These are phyloP conservation scores for Zaprionus taronus DNA, from an alignment of 1,140 invertebrate species.

Conservation along the genomic window DNA sequence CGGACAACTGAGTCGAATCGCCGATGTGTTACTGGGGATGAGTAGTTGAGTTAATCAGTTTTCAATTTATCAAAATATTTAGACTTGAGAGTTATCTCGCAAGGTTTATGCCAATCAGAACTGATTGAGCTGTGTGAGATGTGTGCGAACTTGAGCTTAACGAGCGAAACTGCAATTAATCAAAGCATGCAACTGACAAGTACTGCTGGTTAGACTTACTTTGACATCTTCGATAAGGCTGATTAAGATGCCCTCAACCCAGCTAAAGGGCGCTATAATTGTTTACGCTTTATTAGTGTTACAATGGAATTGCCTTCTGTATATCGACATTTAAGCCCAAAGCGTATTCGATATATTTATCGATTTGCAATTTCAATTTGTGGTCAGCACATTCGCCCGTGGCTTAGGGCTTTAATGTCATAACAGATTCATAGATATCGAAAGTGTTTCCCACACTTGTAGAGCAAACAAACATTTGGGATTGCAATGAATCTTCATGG, in stretches of 20 bases:
- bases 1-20: constrained; percentile 44
- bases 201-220: constrained; percentile 65
- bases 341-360: background rate
- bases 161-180: constrained; percentile 46
- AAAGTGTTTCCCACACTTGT: background rate
- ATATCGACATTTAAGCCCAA: constrained; percentile 28
- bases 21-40: constrained; percentile 17
- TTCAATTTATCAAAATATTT: constrained; percentile 76
- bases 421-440: background rate
- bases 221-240: constrained; percentile 72
- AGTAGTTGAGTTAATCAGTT: constrained; percentile 33
- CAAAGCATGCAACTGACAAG: constrained; percentile 47
- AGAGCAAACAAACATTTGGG: background rate
- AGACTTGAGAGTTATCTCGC: constrained; percentile 49
- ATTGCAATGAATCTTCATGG: background rate
- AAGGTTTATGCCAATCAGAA: constrained; percentile 77
- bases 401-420: constrained; percentile 36
- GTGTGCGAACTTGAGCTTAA: constrained; percentile 69
- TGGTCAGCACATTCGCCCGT: background rate
- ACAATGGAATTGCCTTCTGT: constrained; percentile 24
- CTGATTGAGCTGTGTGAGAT: constrained; percentile 40
- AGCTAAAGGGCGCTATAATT: constrained; percentile 76
- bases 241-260: constrained; percentile 72
- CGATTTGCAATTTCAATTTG: background rate
- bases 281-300: constrained; percentile 21